Evolutionary conservation across 2,797 vertebrate genomes (phyloP), one percentile per base, ranked within the genome.

Genomic region (Holocentrus rufus): DNA sequence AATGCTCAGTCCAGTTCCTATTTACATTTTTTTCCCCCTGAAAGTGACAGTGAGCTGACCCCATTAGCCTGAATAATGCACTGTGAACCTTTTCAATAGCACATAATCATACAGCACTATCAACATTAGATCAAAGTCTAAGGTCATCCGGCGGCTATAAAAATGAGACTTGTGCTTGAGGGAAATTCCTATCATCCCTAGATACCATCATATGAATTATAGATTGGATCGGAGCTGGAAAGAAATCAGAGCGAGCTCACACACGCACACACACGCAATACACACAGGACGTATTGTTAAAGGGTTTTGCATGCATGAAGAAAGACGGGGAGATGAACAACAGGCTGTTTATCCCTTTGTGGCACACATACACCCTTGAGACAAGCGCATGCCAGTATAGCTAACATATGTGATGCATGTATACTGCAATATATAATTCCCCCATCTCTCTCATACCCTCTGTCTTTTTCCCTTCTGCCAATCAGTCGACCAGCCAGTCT

Each of bases 51-150:
- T 56, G 25, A 31, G 36, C 61, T 57, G 65, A 55, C 72, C 56
- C 34, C 14, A 7, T 6, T 10, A 13, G 17, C 65, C 22, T 77
- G 46, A 83, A 85, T 82, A 79, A 85, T 78, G 66, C 66, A 81
- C 62, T 44, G 22, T 18, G n/a, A 53, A 57, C 61, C 27, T 59
- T 71, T 76, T 34, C 71, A 76, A 34, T 47, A 47, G n/a, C 65
- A 72, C 36, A 56, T 63, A 76, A 82, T 75, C 76, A 70, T 63
- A 63, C 74, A 60, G 47, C 31, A 58, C 10, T 42, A 72, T 83
- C 63, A 77, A 80, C 83, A 80, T 76, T 82, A 34, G 15, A 83
- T 84, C 59, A 69, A 78, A 71, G 65, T 49, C 49, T 31, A 13
- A 50, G 54, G 58, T 69, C 67, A 69, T 27, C 50, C 13, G 1